Base-by-base conservation (phyloP, 1,140 invertebrate species). In the Cotesia chilonis region DNA sequence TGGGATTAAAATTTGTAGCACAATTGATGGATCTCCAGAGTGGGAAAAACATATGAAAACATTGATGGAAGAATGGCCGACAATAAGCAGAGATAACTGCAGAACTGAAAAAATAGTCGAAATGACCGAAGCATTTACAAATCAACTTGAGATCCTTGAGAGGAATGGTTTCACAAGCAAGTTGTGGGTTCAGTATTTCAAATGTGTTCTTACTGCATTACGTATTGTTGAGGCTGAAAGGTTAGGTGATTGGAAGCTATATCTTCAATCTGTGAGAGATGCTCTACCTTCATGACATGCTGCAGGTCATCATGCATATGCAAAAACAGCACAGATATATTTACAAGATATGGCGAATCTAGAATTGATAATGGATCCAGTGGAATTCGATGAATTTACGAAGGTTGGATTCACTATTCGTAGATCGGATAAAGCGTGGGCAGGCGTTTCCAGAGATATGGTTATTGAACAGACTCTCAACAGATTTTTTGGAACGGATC, bases 291-390 rank as follows among this genome's bases (percentile, higher is more conserved):
- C 41, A n/a, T 64, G 41, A 41, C 57, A 60, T 64, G 61, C 82
- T 7, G 37, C 77, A 47, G 82, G 81, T 3, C 82, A 86, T 74
- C 78, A 79, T 54, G 7, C 72, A 0, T 85, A 86, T 73, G 74
- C 80, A 9, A 86, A 85, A 77, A 79, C 76, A 73, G 75, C 75
- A 12, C 79, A 70, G 2, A 28, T 70, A 10, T 70, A 63, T 51
- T 10, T 70, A 5, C 68, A 70, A 70, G 37, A 47, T 7, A 70
- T 70, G 59, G 68, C 37, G 3, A 14, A 61, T 14, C 14, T 70
- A 35, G 14, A 70, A 28, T 4, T 38, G 10, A 59, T 38, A n/a
- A 69, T 57, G 67, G 55, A 60, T 17, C 10, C 12, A 38, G 28
- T 37, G 4, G 54, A 69, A 69, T 69, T n/a, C 17, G 36, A 38